Base-by-base conservation (phyloP, 1,140 invertebrate genomes). In the Chironomus tepperi region DNA sequence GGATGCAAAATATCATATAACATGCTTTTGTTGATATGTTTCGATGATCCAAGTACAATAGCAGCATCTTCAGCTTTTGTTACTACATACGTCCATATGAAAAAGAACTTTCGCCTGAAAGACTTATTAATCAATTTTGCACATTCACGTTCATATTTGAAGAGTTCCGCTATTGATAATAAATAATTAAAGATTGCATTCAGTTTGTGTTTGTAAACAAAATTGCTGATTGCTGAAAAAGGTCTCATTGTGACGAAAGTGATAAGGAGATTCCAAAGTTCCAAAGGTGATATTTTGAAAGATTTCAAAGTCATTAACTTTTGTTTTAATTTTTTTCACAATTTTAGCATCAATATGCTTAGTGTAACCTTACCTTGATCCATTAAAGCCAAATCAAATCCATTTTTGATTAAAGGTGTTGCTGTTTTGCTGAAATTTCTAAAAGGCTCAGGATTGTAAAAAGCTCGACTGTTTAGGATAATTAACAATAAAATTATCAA, bases 1-100 rank as follows among this genome's bases (percentile, higher is more conserved):
- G 87, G 85, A 65, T 87, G 80, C 0, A 93, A 76, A 73, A 89
- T 86, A 18, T 84, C 77, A 75, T 85, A 85, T 0, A 78, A 43
- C 19, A 78, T 16, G 18, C 77, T 77, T 74, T 82, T 82, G 2
- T 76, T 78, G 74, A 81, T 79, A 19, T 81, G 18, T 12, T 77
- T 77, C 7, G 79, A 75, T 67, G 76, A 80, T 77, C 18, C 80
- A 79, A n/a, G 12, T 57, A 6, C 76, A 79, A 67, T 80, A 78
- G n/a, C 65, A 9, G 16, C 65, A 70, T 70, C 65, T 21, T 21
- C 9, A 21, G 80, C 77, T 21, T 75, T 76, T 15, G 77, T 78
- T 9, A 80, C 77, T 70, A 79, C 78, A 47, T 81, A 81, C 72
- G 80, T 77, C 0, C 77, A 74, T 7, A 75, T 70, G 3, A 74